Base-by-base conservation (phyloP, 2,113 vertebrate species). In the Saccopteryx bilineata region DNA sequence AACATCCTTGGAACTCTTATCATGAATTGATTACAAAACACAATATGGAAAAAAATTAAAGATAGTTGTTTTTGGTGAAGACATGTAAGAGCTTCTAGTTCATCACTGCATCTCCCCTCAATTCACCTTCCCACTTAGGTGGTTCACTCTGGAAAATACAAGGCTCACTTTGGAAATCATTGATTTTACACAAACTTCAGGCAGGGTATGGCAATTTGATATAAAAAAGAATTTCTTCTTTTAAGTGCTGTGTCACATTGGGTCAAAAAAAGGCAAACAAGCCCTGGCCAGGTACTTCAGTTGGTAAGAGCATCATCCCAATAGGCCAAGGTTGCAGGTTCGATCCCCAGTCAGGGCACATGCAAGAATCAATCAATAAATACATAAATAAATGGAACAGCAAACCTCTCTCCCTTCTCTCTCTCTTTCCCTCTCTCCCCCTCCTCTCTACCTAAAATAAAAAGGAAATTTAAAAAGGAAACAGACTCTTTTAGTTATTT, bases 131-230 rank as follows among this genome's bases (percentile, higher is more conserved):
- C 61, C 2, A 56, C 1, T 6, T 56, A 50, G 54, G 79, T 31
- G 7, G 9, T 48, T 93, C 82, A 21, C 39, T 79, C 28, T 39
- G 33, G 33, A 3, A 81, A 33, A 56, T 9, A 11, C 15, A 63
- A 48, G 68, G 23, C 9, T 68, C 83, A 39, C 61, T 90, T 80
- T 85, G 78, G 87, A 97, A 90, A 85, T 26, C 15, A 17, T 13
- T 63, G 46, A 87, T 54, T 78, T 94, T 90, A 84, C 14, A 74
- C 12, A 74, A 74, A 81, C 65, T 79, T 65, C 60, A 75, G 28
- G 6, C 3, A 80, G 10, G 3, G 19, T 79, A 5, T 50, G 5
- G 19, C 5, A 69, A 71, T 54, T 65, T 15, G 31, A 39, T 6
- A 58, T 23, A 80, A 75, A 28, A 14, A 9, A 7, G 19, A 91